Percentiles rank a stretch among this genome's conserved stretches.
Evolutionary conservation across 2,888 invertebrate genomes (phyloP).

Genomic region (Ophraella communa): DNA sequence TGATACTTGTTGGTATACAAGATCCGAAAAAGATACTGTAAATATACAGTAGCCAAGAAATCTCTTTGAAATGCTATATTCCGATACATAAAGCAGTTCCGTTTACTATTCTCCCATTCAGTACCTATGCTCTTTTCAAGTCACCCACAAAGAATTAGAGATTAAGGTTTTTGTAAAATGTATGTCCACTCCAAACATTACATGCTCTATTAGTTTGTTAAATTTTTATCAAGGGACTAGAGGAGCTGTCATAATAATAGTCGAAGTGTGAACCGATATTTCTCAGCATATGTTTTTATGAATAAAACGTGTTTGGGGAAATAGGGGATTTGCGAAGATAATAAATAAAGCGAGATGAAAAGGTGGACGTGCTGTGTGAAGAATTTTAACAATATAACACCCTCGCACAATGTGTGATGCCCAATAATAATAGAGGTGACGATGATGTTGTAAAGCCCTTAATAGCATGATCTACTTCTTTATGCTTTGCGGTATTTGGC

Average conservation of each 20-base stretch:
- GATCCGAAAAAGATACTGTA: conserved; percentile 57
- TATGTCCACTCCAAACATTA: conserved; percentile 42
- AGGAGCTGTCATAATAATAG: conserved; percentile 31
- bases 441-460: conserved; percentile 4
- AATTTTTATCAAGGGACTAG: conserved; percentile 38
- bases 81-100: conserved; percentile 49
- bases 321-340: conserved; percentile 13
- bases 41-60: conserved; percentile 52
- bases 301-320: conserved; percentile 23
- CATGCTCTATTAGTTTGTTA: conserved; percentile 48
- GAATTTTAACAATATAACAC: conserved; percentile 27
- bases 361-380: conserved; percentile 19
- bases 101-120: conserved; percentile 34
- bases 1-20: conserved; percentile 51
- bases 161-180: conserved; percentile 37
- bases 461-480: not conserved
- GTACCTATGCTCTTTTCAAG: conserved; percentile 55
- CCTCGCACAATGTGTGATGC: conserved; percentile 9
- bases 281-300: conserved; percentile 23
- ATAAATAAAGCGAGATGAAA: conserved; percentile 11
- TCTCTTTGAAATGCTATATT: conserved; percentile 55
- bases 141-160: conserved; percentile 52
- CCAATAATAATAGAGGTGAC: conserved; percentile 11
- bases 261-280: conserved; percentile 27
- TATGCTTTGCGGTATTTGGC: not conserved